Percentiles rank a stretch among this genome's conserved stretches.
Conservation (phyloP, 2,113 vertebrate species). For the Riparia riparia region DNA sequence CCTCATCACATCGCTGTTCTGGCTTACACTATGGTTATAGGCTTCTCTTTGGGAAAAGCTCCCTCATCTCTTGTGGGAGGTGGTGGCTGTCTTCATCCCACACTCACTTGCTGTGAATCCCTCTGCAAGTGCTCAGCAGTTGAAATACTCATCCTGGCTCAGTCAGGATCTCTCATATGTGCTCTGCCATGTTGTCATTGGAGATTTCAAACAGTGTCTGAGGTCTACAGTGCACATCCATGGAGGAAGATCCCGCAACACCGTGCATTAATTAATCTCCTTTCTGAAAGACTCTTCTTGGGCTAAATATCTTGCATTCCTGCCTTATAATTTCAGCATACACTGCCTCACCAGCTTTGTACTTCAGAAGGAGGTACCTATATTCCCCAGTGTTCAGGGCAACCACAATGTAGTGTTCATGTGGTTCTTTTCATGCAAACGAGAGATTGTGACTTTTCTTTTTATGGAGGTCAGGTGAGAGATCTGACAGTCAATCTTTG, state of each 20-base stretch:
- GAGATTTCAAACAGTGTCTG: background rate
- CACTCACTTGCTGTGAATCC: background rate
- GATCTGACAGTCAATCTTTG: background rate
- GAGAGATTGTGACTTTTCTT: background rate
- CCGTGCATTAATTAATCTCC: background rate
- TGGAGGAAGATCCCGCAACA: background rate
- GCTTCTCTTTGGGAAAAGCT: background rate
- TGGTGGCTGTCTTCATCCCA: background rate
- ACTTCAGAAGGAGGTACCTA: background rate
- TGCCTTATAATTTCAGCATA: background rate
- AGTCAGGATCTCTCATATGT: background rate
- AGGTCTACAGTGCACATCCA: background rate
- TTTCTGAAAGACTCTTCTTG: background rate
- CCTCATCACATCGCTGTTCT: background rate
- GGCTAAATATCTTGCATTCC: background rate
- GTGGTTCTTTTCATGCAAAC: background rate
- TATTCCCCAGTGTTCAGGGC: background rate
- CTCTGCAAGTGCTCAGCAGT: rapidly evolving
- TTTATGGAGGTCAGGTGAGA: background rate
- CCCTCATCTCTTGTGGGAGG: background rate
- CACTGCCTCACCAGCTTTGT: background rate
- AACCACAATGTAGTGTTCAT: background rate
- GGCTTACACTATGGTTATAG: background rate
- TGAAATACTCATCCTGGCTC: background rate
- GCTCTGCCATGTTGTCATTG: background rate